Evolutionary conservation across 2,113 vertebrate genomes (phyloP).

Genomic region (Oreochromis aureus): DNA sequence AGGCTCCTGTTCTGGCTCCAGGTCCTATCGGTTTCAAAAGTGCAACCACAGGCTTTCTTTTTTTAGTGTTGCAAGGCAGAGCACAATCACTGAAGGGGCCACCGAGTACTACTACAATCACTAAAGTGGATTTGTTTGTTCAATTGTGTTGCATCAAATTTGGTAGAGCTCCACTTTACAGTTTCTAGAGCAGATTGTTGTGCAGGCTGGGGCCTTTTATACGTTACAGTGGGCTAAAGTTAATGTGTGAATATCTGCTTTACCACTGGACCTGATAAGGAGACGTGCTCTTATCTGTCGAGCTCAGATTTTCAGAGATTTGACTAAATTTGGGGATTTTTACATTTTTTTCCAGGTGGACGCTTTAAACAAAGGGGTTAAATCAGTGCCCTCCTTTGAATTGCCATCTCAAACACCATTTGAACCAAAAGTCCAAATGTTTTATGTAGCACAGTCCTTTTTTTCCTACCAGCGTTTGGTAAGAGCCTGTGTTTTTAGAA

Average conservation of each 20-base stretch:
- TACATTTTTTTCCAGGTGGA: background rate
- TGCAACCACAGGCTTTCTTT: background rate
- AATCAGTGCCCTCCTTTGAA: background rate
- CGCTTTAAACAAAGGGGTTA: background rate
- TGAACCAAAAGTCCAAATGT: conserved; percentile 8
- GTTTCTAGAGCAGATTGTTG: background rate
- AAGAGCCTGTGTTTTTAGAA: conserved; percentile 16
- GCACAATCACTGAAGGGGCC: background rate
- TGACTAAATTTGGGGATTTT: background rate
- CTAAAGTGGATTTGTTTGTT: background rate
- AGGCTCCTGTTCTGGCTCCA: background rate
- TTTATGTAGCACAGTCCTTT: background rate
- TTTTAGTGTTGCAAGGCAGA: background rate
- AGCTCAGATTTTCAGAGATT: background rate
- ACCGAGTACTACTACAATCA: background rate
- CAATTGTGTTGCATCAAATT: background rate
- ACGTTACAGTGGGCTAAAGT: fast-evolving
- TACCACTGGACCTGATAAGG: background rate
- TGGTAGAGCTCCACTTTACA: background rate
- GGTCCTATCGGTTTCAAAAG: background rate
- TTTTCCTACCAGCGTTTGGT: background rate
- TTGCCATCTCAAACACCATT: background rate
- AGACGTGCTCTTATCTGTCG: fast-evolving
- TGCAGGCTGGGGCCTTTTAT: background rate
- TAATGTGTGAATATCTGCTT: background rate